phyloP scores from a whole-genome alignment of 2,113 vertebrate species.

The Rhynchopsitta pachyrhyncha region DNA sequence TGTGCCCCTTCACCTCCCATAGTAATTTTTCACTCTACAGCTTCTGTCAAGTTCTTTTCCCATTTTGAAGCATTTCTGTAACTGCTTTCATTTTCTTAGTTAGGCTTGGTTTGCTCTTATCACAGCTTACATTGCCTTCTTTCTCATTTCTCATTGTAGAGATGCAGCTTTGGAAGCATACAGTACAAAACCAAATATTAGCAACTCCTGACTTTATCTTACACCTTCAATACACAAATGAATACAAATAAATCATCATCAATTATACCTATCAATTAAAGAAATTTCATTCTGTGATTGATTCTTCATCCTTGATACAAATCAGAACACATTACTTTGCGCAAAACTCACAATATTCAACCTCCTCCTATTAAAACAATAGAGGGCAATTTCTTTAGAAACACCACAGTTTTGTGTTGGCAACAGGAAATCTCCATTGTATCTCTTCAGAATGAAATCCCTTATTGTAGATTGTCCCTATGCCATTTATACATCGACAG shows the following conservation, averaged over 20 bases:
- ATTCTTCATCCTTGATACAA: background rate
- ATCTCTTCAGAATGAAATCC: slow-evolving; percentile 28
- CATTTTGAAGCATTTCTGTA: background rate
- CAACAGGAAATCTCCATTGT: background rate
- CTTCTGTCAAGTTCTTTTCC: background rate
- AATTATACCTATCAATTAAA: background rate
- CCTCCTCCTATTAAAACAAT: background rate
- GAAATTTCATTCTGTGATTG: rapidly evolving
- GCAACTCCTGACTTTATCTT: background rate
- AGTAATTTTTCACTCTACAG: background rate
- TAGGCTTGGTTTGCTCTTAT: background rate
- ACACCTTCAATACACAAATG: background rate
- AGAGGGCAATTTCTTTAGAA: slow-evolving; percentile 2
- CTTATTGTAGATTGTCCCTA: slow-evolving; percentile 4
- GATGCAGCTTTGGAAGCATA: background rate
- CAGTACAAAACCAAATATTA: background rate
- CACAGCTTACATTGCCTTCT: background rate
- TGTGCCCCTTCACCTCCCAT: background rate
- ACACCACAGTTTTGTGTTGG: background rate
- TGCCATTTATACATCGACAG: background rate
- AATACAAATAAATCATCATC: background rate
- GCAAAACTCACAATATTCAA: background rate
- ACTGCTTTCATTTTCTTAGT: background rate
- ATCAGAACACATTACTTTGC: background rate
- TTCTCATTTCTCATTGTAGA: background rate